Percentiles rank a stretch among this genome's conserved stretches.
Conservation (phyloP, 2,888 invertebrate genomes). For the Coecobrya sp. region DNA sequence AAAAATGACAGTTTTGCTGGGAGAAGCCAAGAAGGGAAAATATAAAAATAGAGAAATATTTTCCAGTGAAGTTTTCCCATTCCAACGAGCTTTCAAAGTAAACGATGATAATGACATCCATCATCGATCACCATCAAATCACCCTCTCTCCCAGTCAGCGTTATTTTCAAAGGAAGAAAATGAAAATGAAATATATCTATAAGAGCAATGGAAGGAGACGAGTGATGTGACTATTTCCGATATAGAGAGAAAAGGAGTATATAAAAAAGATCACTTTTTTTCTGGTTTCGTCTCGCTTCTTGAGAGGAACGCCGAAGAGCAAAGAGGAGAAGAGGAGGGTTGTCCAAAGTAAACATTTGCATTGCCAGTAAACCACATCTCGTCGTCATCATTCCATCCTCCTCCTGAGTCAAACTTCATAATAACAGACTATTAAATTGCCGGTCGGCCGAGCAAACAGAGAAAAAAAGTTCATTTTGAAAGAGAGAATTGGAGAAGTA, state of each 20-base stretch:
- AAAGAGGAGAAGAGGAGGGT: slow-evolving; percentile 36
- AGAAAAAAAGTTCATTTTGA: slow-evolving; percentile 24
- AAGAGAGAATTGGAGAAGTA: slow-evolving; percentile 1
- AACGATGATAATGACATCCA: slow-evolving; percentile 69
- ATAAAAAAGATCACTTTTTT: slow-evolving; percentile 35
- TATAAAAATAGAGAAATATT: neutral
- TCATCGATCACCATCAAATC: slow-evolving; percentile 67
- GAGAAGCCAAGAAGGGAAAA: slow-evolving; percentile 1
- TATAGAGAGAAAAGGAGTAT: neutral
- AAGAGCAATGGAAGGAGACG: slow-evolving; percentile 5
- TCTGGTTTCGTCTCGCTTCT: slow-evolving; percentile 5
- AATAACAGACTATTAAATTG: slow-evolving; percentile 51
- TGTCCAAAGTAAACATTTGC: slow-evolving; percentile 80
- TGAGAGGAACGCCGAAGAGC: neutral
- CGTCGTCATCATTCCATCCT: slow-evolving; percentile 36
- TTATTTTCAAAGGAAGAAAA: slow-evolving; percentile 13
- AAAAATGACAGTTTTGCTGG: slow-evolving; percentile 46
- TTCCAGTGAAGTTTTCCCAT: slow-evolving; percentile 57
- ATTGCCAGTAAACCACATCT: slow-evolving; percentile 69
- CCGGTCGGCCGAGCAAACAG: slow-evolving; percentile 27
- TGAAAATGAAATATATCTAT: neutral
- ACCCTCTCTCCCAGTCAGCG: neutral
- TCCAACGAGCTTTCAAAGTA: slow-evolving; percentile 1
- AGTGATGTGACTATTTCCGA: slow-evolving; percentile 3
- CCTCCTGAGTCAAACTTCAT: neutral